phyloP scores from a whole-genome alignment of 2,797 vertebrate genomes.

The Aldrovandia affinis region DNA sequence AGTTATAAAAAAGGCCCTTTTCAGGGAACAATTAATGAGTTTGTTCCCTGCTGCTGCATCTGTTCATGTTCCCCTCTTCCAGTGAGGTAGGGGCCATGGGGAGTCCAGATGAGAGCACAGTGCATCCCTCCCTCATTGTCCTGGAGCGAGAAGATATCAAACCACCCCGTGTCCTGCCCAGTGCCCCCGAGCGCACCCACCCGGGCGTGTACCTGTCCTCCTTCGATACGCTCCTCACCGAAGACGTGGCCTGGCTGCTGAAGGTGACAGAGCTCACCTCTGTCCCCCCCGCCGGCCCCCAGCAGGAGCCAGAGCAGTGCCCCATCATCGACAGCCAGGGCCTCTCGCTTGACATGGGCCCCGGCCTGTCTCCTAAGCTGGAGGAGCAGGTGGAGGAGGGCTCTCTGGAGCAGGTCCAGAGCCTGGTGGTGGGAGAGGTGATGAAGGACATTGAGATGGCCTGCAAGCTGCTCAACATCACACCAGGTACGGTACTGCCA shows the following conservation, averaged over 20 bases:
- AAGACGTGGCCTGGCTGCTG: constrained; percentile 79
- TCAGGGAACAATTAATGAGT: too few relatives aligned
- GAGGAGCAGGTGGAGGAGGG: constrained; percentile 87
- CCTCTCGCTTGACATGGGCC: constrained; percentile 34
- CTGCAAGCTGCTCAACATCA: constrained; percentile 96
- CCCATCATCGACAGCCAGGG: constrained; percentile 95
- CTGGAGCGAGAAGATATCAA: constrained; percentile 77
- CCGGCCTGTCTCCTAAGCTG: constrained; percentile 77
- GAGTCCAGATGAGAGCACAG: constrained; percentile 70
- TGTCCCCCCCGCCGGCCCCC: background rate
- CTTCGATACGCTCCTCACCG: constrained; percentile 87
- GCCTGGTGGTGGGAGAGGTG: constrained; percentile 96
- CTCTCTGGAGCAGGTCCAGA: constrained; percentile 95
- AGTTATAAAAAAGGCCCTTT: too few relatives aligned
- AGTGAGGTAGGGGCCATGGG: constrained; percentile 75
- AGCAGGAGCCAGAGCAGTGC: constrained; percentile 79
- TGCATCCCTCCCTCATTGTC: constrained; percentile 64
- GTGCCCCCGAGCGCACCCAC: constrained; percentile 74
- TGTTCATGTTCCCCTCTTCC: background rate
- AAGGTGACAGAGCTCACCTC: constrained; percentile 72
- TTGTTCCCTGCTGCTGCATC: background rate
- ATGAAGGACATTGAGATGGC: constrained; percentile 97
- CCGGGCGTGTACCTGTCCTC: constrained; percentile 86
- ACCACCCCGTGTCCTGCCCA: constrained; percentile 62
- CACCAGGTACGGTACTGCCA: constrained; percentile 77